Evolutionary conservation across 2,797 vertebrate genomes (phyloP).

Genomic region (Cirrhinus molitorella): DNA sequence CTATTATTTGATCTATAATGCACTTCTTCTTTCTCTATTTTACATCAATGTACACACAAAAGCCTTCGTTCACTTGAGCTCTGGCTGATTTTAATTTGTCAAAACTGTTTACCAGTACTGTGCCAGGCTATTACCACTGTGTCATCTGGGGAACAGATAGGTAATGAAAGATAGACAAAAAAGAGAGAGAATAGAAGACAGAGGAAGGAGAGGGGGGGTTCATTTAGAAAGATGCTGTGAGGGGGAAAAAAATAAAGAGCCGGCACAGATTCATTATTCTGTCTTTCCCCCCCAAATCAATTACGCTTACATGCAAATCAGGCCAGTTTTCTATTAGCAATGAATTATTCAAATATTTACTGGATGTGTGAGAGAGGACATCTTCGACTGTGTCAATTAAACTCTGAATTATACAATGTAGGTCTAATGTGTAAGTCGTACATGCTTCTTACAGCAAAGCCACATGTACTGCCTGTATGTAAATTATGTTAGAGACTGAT

Average conservation of each 20-base stretch:
- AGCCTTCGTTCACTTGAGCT: conserved; percentile 37
- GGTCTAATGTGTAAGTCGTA: background rate
- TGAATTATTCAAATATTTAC: conserved; percentile 77
- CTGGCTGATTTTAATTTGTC: conserved; percentile 85
- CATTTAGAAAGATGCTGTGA: conserved; percentile 45
- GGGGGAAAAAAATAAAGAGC: conserved; percentile 33
- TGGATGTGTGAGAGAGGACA: conserved; percentile 56
- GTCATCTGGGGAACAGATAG: conserved; percentile 79
- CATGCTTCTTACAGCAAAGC: background rate
- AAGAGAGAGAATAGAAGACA: conserved; percentile 40
- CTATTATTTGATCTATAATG: background rate
- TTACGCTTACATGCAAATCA: conserved; percentile 75
- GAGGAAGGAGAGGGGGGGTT: conserved; percentile 25
- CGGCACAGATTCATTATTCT: conserved; percentile 60
- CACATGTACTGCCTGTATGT: background rate
- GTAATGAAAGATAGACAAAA: conserved; percentile 84
- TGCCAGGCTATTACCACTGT: conserved; percentile 81
- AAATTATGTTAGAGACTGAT: background rate
- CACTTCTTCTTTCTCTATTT: conserved; percentile 1
- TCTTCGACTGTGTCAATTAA: conserved; percentile 65
- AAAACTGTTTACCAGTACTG: conserved; percentile 82
- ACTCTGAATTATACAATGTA: conserved; percentile 24
- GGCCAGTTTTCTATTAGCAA: conserved; percentile 75
- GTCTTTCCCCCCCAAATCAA: conserved; percentile 73
- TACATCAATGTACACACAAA: conserved; percentile 45